Evolutionary conservation across 2,888 invertebrate species (phyloP), one percentile per base, ranked within the genome.

Genomic region (Aphidoletes aphidimyza): DNA sequence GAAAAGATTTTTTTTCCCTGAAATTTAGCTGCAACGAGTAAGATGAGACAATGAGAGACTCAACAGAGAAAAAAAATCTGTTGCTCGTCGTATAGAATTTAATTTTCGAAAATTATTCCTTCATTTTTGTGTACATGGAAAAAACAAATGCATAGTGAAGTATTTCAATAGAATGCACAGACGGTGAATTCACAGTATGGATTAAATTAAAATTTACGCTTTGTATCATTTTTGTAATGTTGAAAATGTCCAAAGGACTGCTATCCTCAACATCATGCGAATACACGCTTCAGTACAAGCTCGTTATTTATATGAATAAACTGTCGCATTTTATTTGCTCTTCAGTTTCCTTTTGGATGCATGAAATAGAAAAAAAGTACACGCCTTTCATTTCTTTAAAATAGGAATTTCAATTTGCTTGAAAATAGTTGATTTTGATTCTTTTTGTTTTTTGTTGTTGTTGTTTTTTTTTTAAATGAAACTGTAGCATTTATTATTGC

Each of bases 161-260:
- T n/a, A n/a, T n/a, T n/a, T n/a, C n/a, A n/a, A n/a, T n/a, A n/a
- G n/a, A n/a, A n/a, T n/a, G n/a, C n/a, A n/a, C n/a, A n/a, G n/a
- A n/a, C n/a, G n/a, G n/a, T n/a, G n/a, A n/a, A n/a, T n/a, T 69
- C 26, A 69, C 5, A 30, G 69, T 30, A 69, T 69, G 69, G 69
- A 69, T 69, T 69, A 69, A 19, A 30, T 34, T 30, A 69, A 34
- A 69, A 69, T 30, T 30, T 11, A 17, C 69, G 69, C 30, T 69
- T 69, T n/a, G 30, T 30, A 11, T 69, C 30, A 30, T 3, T 54
- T 3, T n/a, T n/a, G n/a, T n/a, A n/a, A n/a, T n/a, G n/a, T n/a
- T n/a, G n/a, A n/a, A n/a, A n/a, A n/a, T n/a, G n/a, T n/a, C n/a
- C n/a, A n/a, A n/a, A n/a, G n/a, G n/a, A n/a, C n/a, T n/a, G n/a